Base-by-base conservation (phyloP, 2,797 vertebrate genomes). In the Hydrolagus colliei region DNA sequence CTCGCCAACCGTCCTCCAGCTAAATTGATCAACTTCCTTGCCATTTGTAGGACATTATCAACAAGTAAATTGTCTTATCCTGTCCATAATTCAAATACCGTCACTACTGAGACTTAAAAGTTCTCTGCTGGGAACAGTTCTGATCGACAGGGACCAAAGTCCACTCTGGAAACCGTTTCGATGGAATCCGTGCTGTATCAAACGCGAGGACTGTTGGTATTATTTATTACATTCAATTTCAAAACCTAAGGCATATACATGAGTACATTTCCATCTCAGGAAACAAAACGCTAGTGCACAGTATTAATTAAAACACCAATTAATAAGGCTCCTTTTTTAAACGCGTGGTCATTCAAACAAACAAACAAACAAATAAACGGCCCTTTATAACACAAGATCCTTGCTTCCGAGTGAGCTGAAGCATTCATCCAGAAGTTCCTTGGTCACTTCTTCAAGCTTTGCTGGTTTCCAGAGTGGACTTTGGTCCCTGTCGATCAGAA, bases 401-500 rank as follows among this genome's bases (percentile, higher is more conserved):
- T 89, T 88, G 3, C 86, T 92, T 88, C 95, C 96, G 88, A 97
- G 89, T 0, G 96, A 91, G 86, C 94, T 91, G 89, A 97, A 96
- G 87, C 93, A 93, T 73, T 88, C 85, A 0, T 95, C 93, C 90
- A 97, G 80, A 4, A 89, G 90, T 88, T 94, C 92, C 11, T 96
- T 93, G 0, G 94, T 93, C 86, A 97, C 93, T 86, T 95, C 94
- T 90, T 95, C 95, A 72, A 95, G 89, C 0, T 89, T n/a, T 2
- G 93, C 88, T 5, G 96, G 96, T 63, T 91, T 96, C 96, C 96
- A 97, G 86, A 89, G 93, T 27, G 96, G 95, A 75, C 86, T 93
- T 9, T 95, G 95, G 91, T 96, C 95, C 91, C 92, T 96, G 90
- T 96, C 95, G 88, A 96, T 91, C 87, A 96, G 88, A 89, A 96